Base-by-base conservation (phyloP, 2,113 vertebrate genomes). In the Zosterops hypoxanthus region DNA sequence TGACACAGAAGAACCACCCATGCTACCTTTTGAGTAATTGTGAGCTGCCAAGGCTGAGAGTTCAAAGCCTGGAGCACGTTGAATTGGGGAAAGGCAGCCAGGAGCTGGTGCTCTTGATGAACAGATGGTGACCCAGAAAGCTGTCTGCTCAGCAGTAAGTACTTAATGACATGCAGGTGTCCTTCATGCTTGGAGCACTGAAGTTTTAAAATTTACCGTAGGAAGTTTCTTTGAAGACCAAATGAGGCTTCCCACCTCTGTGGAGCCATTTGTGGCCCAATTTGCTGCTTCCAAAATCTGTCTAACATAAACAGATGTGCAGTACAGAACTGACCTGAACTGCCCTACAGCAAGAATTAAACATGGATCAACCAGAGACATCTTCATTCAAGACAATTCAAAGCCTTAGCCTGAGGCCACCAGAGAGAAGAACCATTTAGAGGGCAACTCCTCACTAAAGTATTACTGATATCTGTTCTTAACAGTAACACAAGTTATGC, bases 121-220 rank as follows among this genome's bases (percentile, higher is more conserved):
- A 64, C 94, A 97, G 96, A 97, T 97, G 96, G 93, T 96, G 96
- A 93, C 93, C 94, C 94, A 96, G 94, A 93, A 96, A 96, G 88
- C 93, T 95, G 47, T 73, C 61, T 90, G 71, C 87, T 95, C 93
- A 93, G 90, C 82, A 83, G 92, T 95, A 93, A 95, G 88, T 80
- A 63, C 94, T 94, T 96, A 95, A 96, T 96, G 85, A 90, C 68
- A 86, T 91, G 92, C 95, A 96, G 95, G 87, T 95, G 93, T 94
- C 85, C 90, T 95, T 96, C 93, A 91, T 80, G 82, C 83, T 90
- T 83, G 68, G 47, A 2, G 24, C 82, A 66, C 71, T 88, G 50
- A 91, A 87, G 57, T 86, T 90, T 87, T 91, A 12, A 59, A 36
- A 53, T 90, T 66, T 88, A 33, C 79, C 80, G 26, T 66, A 82